phyloP scores from a whole-genome alignment of 2,888 invertebrate genomes.

The Ferdinandea cuprea region DNA sequence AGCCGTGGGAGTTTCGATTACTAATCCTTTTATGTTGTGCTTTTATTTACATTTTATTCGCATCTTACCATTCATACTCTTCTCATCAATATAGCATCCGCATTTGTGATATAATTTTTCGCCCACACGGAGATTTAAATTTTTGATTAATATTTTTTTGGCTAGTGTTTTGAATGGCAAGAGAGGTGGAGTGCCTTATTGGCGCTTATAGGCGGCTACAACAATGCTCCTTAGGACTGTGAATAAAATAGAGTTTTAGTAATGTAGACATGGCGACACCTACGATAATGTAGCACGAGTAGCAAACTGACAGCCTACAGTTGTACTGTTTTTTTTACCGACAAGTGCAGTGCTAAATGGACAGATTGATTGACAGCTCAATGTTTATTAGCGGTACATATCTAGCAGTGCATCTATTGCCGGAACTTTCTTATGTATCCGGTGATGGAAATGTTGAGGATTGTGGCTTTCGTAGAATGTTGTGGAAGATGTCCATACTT shows the following conservation, averaged over 20 bases:
- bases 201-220: no score
- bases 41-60: background rate
- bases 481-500: no score
- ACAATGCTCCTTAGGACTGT: background rate
- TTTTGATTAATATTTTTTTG: slow-evolving; percentile 1
- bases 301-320: no score
- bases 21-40: background rate
- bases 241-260: background rate
- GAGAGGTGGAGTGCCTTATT: slow-evolving; percentile 9
- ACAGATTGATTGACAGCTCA: no score
- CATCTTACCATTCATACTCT: slow-evolving; percentile 2
- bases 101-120: slow-evolving; percentile 34
- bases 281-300: slow-evolving; percentile 9
- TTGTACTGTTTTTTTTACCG: background rate
- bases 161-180: slow-evolving; percentile 4
- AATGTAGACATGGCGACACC: background rate
- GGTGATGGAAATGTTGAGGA: no score
- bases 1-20: slow-evolving; percentile 31
- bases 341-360: background rate
- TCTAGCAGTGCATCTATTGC: no score
- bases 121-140: slow-evolving; percentile 12
- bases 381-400: no score
- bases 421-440: no score
- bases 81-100: slow-evolving; percentile 41
- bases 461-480: no score